phyloP scores from a whole-genome alignment of 2,113 vertebrate genomes.

The Brevimyrus niger region DNA sequence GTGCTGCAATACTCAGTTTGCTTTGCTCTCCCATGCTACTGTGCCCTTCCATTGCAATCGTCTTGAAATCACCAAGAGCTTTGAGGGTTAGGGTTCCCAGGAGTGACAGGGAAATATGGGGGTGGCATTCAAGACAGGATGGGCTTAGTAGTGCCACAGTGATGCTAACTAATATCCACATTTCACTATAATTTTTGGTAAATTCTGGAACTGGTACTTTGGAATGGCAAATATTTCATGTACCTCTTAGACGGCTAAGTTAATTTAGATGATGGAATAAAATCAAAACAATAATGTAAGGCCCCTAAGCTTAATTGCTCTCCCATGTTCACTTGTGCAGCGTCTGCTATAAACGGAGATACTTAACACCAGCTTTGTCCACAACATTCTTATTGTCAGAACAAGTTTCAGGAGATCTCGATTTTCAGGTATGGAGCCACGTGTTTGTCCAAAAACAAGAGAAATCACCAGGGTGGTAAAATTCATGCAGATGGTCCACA shows the following conservation, averaged over 20 bases:
- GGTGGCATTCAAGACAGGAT: background rate
- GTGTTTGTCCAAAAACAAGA: background rate
- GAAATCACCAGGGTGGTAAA: background rate
- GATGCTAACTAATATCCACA: background rate
- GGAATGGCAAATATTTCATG: background rate
- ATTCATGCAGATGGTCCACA: conserved; percentile 7
- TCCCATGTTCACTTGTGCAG: background rate
- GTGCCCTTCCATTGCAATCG: background rate
- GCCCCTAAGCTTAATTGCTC: background rate
- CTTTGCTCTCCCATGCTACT: background rate
- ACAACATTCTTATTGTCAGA: background rate
- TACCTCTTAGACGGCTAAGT: background rate
- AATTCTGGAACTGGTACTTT: background rate
- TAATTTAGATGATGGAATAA: background rate
- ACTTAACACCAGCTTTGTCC: background rate
- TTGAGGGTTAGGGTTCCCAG: background rate
- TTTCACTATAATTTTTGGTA: background rate
- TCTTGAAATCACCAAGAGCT: background rate
- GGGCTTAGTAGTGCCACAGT: background rate
- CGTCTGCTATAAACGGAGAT: background rate
- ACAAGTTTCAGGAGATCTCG: background rate
- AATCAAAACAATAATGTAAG: background rate
- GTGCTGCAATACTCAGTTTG: background rate
- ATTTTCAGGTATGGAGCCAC: background rate
- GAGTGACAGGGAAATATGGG: background rate